Conservation (phyloP, 2,797 vertebrate genomes). For the Darevskia mixta region DNA sequence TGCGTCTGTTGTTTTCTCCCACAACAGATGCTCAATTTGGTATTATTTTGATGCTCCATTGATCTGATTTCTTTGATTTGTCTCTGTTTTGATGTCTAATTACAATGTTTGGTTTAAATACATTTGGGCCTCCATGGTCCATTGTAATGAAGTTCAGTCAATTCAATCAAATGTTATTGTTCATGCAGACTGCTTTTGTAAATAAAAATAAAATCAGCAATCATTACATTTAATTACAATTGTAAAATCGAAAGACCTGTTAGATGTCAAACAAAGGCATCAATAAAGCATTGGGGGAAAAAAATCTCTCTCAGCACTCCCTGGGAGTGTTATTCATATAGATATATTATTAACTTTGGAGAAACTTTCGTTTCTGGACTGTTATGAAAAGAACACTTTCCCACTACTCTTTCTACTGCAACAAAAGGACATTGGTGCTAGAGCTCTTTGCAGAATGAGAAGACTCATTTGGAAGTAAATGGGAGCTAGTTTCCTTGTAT, state of each 20-base stretch:
- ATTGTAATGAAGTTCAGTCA: constrained; percentile 62
- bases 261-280: constrained; percentile 51
- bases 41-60: constrained; percentile 54
- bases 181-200: constrained; percentile 60
- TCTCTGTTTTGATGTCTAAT: constrained; percentile 64
- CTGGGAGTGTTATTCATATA: constrained; percentile 29
- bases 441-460: not conserved
- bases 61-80: constrained; percentile 67
- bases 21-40: constrained; percentile 41
- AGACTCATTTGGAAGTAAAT: not conserved
- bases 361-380: constrained; percentile 42
- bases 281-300: constrained; percentile 15
- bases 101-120: constrained; percentile 59
- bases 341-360: constrained; percentile 37
- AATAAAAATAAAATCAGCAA: constrained; percentile 66
- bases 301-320: not conserved
- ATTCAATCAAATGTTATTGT: constrained; percentile 70
- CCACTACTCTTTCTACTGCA: constrained; percentile 28
- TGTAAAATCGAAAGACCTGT: constrained; percentile 57
- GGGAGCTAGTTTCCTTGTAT: not conserved
- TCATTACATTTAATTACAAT: constrained; percentile 66
- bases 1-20: constrained; percentile 41
- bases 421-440: not conserved
- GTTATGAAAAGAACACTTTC: constrained; percentile 33
- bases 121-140: constrained; percentile 52